Evolutionary conservation across 2,888 invertebrate genomes (phyloP), one percentile per base, ranked within the genome.

Genomic region (Sesamia inferens): DNA sequence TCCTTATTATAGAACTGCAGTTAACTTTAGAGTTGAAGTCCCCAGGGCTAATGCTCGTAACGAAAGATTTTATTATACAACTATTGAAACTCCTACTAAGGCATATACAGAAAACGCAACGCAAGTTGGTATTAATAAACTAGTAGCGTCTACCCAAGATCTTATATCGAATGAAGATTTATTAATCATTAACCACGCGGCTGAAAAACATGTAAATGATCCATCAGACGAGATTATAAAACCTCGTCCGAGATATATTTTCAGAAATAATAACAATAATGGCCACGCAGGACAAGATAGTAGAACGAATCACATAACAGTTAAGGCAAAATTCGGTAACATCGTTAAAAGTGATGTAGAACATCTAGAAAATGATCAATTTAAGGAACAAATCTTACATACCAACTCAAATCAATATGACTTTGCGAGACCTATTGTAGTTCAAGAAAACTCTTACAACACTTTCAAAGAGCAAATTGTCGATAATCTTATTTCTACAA

Each of bases 81-180:
- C 92, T 61, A 84, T 88, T 79, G 79, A 88, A 42, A 86, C 90
- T 13, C 89, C 91, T 51, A 76, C 74, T 14, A 31, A 85, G 5
- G 84, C 88, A 7, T 57, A 84, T 55, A 88, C 81, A 58, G 79
- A 88, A 19, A 90, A 89, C 63, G 87, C 87, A 39, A 90, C 89
- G 51, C 84, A 93, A 81, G 89, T 93, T 58, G 94, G 95, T 2
- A 94, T 95, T 58, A 94, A 95, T 6, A 96, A 94, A 85, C 90
- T 97, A 58, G 96, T 97, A 19, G 96, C 96, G 59, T 97, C 95
- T 3, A 97, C 97, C 1, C 96, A 96, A 88, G 97, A 97, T 89
- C 91, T 97, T 14, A 97, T 97, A 76, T 95, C 97, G 0, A 97
- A 97, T 78, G 97, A 97, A 86, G 97, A 97, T 90, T 95, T 97